A percentile compares a stretch with the other conserved stretches of the same genome.
These are phyloP conservation scores for Calidris pugnax DNA, from an alignment of 2,113 vertebrate genomes.

Conservation along the genomic window DNA sequence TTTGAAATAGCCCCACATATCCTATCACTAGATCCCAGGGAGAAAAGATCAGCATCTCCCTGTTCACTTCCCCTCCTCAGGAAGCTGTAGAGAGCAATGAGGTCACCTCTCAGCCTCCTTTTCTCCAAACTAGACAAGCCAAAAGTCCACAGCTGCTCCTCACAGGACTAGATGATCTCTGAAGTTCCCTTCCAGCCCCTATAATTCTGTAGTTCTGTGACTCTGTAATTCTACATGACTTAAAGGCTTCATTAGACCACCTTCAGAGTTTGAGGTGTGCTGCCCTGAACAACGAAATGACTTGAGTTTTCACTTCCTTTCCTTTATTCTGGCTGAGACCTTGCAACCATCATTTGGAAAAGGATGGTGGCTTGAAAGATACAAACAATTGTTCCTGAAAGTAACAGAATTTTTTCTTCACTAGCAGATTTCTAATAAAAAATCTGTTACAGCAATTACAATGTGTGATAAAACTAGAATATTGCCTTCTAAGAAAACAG, in stretches of 20 bases:
- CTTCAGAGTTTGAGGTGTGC: neutral
- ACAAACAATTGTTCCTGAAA: neutral
- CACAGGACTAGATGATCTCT: neutral
- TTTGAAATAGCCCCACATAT: neutral
- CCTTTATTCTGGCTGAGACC: neutral
- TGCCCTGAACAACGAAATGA: neutral
- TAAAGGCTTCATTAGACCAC: neutral
- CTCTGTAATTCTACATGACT: neutral
- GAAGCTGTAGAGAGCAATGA: neutral
- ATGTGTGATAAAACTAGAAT: neutral
- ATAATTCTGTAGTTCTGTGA: neutral
- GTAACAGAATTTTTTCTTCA: neutral
- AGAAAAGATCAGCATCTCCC: neutral
- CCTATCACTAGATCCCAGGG: neutral
- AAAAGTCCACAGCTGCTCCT: too few relatives aligned
- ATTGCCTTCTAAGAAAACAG: neutral
- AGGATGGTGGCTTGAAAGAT: neutral
- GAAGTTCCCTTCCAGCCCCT: neutral
- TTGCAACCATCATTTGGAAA: neutral
- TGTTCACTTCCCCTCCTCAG: neutral
- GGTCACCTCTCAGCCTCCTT: neutral
- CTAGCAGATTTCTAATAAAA: neutral
- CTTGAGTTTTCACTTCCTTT: neutral
- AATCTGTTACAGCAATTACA: neutral
- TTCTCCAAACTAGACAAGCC: neutral